These are phyloP conservation scores for Okapia johnstoni DNA, from an alignment of 2,113 vertebrate genomes.

Conservation along the genomic window DNA sequence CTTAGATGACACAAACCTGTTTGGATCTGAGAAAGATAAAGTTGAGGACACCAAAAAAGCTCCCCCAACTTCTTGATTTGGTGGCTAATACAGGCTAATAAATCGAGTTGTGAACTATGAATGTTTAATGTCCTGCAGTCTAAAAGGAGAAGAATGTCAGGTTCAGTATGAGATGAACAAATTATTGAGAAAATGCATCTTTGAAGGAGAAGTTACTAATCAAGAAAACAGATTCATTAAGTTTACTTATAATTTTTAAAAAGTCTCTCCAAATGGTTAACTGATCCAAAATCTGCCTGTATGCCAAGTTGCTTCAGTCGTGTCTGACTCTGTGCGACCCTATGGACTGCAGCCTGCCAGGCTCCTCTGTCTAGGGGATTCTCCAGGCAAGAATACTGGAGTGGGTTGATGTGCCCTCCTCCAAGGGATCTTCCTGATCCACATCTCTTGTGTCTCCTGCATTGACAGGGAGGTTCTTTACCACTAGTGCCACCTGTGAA, in stretches of 20 bases:
- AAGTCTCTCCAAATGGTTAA: not conserved
- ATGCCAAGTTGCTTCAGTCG: not conserved
- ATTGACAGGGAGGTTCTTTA: not conserved
- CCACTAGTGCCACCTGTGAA: not conserved
- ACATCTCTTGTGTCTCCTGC: not conserved
- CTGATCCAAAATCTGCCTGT: not conserved
- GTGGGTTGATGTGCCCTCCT: not conserved
- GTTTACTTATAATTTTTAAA: not conserved
- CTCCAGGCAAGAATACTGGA: not conserved
- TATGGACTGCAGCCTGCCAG: not conserved
- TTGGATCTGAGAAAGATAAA: not conserved
- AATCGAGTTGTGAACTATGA: not conserved
- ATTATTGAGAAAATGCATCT: not conserved
- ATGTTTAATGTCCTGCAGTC: not conserved
- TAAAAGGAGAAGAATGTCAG: not conserved
- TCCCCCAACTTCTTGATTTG: not conserved
- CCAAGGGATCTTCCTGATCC: not conserved
- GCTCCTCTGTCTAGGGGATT: not conserved
- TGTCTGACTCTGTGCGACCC: not conserved
- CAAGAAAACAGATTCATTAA: not conserved
- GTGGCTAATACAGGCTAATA: not conserved
- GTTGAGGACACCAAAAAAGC: not conserved
- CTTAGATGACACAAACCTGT: not conserved
- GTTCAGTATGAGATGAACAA: not conserved
- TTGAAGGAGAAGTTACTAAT: not conserved